Percentiles rank a stretch among this genome's conserved stretches.
Conservation (phyloP, 2,888 invertebrate genomes). For the Poecilobothrus nobilitatus region DNA sequence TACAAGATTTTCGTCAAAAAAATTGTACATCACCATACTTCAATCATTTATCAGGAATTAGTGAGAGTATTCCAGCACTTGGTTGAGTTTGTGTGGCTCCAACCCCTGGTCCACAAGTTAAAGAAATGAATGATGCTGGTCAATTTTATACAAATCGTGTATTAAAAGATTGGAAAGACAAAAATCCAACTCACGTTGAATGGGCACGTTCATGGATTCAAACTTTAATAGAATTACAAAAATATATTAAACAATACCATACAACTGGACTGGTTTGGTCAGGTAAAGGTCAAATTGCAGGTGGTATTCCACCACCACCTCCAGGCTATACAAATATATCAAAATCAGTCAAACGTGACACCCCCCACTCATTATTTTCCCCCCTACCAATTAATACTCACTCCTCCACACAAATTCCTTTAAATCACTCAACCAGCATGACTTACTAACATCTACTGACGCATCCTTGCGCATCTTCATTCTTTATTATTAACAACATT, state of each 20-base stretch:
- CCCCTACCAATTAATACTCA: too few relatives aligned
- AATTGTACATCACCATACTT: slow-evolving; percentile 77
- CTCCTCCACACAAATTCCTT: too few relatives aligned
- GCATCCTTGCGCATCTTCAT: too few relatives aligned
- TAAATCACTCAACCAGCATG: too few relatives aligned
- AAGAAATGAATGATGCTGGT: slow-evolving; percentile 97
- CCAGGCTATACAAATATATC: too few relatives aligned
- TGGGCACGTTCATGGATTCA: slow-evolving; percentile 94
- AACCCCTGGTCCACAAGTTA: slow-evolving; percentile 90
- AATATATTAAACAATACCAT: slow-evolving; percentile 87
- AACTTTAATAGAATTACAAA: slow-evolving; percentile 75
- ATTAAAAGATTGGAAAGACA: slow-evolving; percentile 95
- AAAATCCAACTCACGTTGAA: slow-evolving; percentile 82
- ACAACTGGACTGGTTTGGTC: slow-evolving; percentile 96
- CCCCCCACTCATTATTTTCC: too few relatives aligned
- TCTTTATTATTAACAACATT: too few relatives aligned
- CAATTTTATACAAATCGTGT: slow-evolving; percentile 98
- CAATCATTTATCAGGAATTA: slow-evolving; percentile 93
- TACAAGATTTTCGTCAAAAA: slow-evolving; percentile 83
- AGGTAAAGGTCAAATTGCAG: slow-evolving; percentile 46
- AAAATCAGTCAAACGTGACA: slow-evolving; percentile 72
- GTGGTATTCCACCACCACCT: slow-evolving; percentile 38
- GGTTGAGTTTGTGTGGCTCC: slow-evolving; percentile 93
- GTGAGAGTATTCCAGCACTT: slow-evolving; percentile 91
- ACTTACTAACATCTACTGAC: too few relatives aligned